Conservation (phyloP, 2,797 vertebrate species). For the Picus viridis region DNA sequence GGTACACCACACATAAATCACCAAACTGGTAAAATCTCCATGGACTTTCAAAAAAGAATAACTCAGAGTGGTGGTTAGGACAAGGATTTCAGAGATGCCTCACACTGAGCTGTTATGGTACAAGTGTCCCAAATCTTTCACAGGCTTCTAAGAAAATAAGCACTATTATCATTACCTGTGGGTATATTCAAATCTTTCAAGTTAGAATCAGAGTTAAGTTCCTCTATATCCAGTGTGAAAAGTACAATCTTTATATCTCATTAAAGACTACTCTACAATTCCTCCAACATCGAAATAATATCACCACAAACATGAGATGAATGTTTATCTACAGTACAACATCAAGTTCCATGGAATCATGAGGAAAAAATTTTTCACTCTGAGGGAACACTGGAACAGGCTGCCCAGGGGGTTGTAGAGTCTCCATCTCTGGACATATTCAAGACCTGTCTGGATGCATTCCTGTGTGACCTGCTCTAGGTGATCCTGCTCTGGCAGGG, state of each 20-base stretch:
- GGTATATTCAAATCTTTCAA: neutral
- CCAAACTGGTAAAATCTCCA: neutral
- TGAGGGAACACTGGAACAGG: no score
- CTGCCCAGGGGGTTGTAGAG: no score
- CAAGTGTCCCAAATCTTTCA: neutral
- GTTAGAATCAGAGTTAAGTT: neutral
- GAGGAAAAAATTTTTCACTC: no score
- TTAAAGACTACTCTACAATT: neutral
- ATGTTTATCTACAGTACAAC: no score
- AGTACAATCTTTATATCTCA: neutral
- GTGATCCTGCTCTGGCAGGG: no score
- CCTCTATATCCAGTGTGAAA: neutral
- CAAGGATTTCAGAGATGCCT: neutral
- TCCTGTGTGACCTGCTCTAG: no score
- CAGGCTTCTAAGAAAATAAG: neutral
- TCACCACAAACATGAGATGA: neutral
- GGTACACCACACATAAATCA: neutral
- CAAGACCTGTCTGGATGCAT: no score
- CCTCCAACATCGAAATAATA: neutral
- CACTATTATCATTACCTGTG: neutral
- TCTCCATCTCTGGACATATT: no score
- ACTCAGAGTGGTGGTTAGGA: neutral
- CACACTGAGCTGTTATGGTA: neutral
- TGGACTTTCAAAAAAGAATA: neutral
- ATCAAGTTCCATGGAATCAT: no score